Percentiles rank a stretch among this genome's conserved stretches.
These are phyloP conservation scores for Mionectes macconnelli DNA, from an alignment of 2,113 vertebrate genomes.

Conservation along the genomic window DNA sequence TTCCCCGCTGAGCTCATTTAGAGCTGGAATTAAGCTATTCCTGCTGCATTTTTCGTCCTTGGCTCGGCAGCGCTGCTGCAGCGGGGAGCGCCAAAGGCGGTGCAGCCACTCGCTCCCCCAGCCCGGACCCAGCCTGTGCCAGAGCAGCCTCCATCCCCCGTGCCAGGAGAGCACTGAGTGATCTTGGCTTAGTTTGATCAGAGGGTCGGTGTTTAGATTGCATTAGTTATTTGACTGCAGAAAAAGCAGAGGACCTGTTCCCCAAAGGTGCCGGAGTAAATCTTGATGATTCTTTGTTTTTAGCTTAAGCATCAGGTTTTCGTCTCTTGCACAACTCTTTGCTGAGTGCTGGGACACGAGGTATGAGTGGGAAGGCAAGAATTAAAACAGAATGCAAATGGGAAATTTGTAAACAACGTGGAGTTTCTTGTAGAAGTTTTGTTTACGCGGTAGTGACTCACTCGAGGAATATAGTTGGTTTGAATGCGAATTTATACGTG, in stretches of 20 bases:
- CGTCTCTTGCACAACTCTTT: not conserved
- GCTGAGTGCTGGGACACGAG: rapidly evolving
- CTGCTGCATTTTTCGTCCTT: slow-evolving; percentile 9
- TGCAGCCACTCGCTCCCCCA: not conserved
- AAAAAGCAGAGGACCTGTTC: not conserved
- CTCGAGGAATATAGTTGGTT: slow-evolving; percentile 13
- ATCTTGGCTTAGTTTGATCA: not conserved
- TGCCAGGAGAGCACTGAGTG: not conserved
- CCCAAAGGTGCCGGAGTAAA: not conserved
- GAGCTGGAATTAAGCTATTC: slow-evolving; percentile 54
- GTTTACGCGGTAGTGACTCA: not conserved
- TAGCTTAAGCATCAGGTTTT: not conserved
- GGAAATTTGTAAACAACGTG: not conserved
- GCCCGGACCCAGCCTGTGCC: not conserved
- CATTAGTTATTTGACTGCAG: not conserved
- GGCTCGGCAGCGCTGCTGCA: not conserved
- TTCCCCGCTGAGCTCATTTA: slow-evolving; percentile 60
- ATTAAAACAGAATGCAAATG: not conserved
- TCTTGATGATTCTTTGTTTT: not conserved
- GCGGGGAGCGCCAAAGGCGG: not conserved
- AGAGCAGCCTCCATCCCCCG: not conserved
- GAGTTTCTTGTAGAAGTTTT: slow-evolving; percentile 31
- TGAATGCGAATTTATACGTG: slow-evolving; percentile 47
- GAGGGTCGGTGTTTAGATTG: not conserved
- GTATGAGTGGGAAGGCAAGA: not conserved